phyloP scores from a whole-genome alignment of 2,797 vertebrate species.

The Sorex maritimensis region DNA sequence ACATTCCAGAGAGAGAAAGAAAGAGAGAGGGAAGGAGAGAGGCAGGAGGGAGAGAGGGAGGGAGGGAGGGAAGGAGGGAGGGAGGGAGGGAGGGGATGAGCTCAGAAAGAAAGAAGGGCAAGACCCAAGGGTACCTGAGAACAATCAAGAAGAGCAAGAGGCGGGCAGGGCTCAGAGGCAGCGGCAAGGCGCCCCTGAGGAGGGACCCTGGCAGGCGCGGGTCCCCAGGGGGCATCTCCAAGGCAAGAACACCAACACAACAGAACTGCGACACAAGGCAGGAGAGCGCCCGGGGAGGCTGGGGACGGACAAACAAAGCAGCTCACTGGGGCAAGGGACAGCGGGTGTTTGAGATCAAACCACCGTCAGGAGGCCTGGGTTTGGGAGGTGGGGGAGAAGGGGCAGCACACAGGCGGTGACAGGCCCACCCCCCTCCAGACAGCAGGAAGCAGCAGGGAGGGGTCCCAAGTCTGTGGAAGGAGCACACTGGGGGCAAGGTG shows the following conservation, averaged over 20 bases:
- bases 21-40: no score
- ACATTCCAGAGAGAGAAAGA: no score
- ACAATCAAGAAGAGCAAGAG: not conserved
- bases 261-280: not conserved
- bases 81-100: not conserved
- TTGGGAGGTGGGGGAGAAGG: not conserved
- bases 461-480: no score
- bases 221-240: not conserved
- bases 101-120: not conserved
- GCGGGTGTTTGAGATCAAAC: no score
- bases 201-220: not conserved
- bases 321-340: not conserved
- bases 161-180: not conserved
- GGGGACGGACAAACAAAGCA: not conserved
- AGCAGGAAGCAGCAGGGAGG: no score
- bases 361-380: not conserved
- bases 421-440: no score
- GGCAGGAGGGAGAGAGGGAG: no score
- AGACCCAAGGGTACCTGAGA: not conserved
- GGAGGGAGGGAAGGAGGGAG: not conserved
- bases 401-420: not conserved
- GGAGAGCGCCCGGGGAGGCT: no score
- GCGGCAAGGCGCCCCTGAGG: not conserved
- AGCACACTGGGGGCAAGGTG: no score
- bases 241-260: conserved; percentile 19